These are phyloP conservation scores for Ischnus inquisitorius DNA, from an alignment of 2,888 invertebrate genomes.

Conservation along the genomic window DNA sequence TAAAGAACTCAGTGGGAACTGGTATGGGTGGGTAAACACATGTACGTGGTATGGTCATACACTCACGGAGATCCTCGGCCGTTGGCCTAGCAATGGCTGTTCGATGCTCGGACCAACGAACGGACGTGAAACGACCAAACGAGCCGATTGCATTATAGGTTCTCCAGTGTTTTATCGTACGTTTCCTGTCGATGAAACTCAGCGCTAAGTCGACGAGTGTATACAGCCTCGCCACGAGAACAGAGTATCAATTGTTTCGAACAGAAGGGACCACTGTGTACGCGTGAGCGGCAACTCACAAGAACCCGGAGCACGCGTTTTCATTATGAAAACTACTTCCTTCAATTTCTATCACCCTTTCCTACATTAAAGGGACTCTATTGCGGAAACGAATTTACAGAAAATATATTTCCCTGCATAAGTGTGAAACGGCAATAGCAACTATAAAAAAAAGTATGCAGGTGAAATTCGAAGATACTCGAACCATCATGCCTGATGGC, in stretches of 20 bases:
- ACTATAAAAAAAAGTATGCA: not conserved
- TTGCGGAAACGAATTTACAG: not conserved
- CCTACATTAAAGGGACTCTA: not conserved
- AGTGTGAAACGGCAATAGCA: not conserved
- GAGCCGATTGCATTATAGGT: slow-evolving; percentile 63
- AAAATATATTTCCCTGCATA: not conserved
- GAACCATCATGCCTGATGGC: too few species aligned
- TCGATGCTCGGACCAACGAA: slow-evolving; percentile 41
- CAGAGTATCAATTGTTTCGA: slow-evolving; percentile 64
- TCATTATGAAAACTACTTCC: slow-evolving; percentile 55
- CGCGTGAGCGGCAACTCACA: not conserved
- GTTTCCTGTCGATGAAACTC: slow-evolving; percentile 61
- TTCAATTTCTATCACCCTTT: slow-evolving; percentile 30
- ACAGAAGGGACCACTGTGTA: slow-evolving; percentile 61
- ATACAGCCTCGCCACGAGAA: slow-evolving; percentile 40
- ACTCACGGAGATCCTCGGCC: slow-evolving; percentile 4
- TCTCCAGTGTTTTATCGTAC: slow-evolving; percentile 58
- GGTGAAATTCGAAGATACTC: too few species aligned
- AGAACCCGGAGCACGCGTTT: slow-evolving; percentile 17
- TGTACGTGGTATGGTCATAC: not conserved
- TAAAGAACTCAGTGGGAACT: not conserved
- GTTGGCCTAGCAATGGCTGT: not conserved
- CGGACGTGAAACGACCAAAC: slow-evolving; percentile 52
- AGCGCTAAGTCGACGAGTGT: slow-evolving; percentile 35
- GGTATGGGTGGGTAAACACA: not conserved